These are phyloP conservation scores for Artemia sinica DNA, from an alignment of 2,888 invertebrate species.

Conservation along the genomic window DNA sequence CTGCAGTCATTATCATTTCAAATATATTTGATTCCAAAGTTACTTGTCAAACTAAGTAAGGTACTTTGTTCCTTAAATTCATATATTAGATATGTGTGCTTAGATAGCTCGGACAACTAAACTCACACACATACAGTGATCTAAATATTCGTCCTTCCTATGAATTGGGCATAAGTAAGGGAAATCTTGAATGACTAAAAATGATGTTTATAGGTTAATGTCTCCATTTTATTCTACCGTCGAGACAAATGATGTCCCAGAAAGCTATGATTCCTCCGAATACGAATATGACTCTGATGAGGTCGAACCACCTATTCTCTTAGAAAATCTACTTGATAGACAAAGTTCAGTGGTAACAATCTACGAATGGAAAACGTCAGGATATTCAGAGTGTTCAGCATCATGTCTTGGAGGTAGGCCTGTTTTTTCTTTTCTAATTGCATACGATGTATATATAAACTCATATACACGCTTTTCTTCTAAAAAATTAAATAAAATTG, in stretches of 20 bases:
- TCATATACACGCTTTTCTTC: too few species aligned
- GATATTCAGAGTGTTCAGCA: background rate
- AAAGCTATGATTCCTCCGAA: background rate
- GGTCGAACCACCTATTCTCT: slow-evolving; percentile 12
- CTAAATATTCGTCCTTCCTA: too few species aligned
- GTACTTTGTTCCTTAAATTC: too few species aligned
- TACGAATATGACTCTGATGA: slow-evolving; percentile 5
- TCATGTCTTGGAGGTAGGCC: background rate
- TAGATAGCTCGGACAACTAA: too few species aligned
- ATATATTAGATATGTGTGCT: too few species aligned
- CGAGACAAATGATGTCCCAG: background rate
- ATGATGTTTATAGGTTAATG: too few species aligned
- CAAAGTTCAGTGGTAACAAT: background rate
- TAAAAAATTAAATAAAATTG: too few species aligned
- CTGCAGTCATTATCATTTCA: background rate
- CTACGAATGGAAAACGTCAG: background rate
- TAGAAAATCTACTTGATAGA: background rate
- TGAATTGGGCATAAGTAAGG: too few species aligned
- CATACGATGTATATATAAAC: too few species aligned
- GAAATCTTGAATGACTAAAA: too few species aligned
- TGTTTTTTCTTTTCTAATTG: background rate
- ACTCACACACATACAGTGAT: too few species aligned
- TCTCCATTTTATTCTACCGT: too few species aligned
- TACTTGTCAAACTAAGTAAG: background rate
- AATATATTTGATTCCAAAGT: background rate